Evolutionary conservation across 2,888 invertebrate species (phyloP), one percentile per base, ranked within the genome.

Genomic region (Sycophila texana): DNA sequence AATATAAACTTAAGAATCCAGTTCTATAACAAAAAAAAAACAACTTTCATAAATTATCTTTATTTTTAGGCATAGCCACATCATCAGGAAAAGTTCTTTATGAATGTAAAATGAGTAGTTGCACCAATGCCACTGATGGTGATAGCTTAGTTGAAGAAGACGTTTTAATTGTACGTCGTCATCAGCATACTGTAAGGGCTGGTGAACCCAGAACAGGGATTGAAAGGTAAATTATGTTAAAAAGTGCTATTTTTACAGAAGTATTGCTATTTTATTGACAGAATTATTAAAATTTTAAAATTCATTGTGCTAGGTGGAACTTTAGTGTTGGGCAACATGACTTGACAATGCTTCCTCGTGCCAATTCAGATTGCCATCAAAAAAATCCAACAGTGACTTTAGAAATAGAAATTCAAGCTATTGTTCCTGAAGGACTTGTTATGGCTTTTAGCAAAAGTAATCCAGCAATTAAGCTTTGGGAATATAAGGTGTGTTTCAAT

Each of bases 311-410:
- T 84, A 93, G 97, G 87, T 98, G 98, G 98, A 98, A 98, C 92
- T 98, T 98, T 89, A 98, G 97, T 90, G 98, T 98, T 26, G 97
- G 96, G 0, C 95, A 96, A 84, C 97, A 98, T 89, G 95, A 97
- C 84, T 88, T 98, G 70, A 94, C 94, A 75, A 79, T 95, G 86
- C 86, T 92, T 76, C 91, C 91, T 76, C 90, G 91, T 65, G 87
- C 88, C 55, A 84, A 85, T 79, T 74, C 65, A 16, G 92, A 93
- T 80, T 94, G 94, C 78, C 90, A 86, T 55, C 77, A 84, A 79
- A 58, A 77, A 16, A 83, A 76, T 85, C n/a, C 67, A 60, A n/a
- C 81, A 47, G 61, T 79, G 13, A 66, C 83, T 60, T 77, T 82
- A 49, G 88, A 88, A 66, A 91, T 94, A 83, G 92, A 93, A 71